A percentile compares a stretch with the other conserved stretches of the same genome.
Evolutionary conservation across 2,113 vertebrate genomes (phyloP).

Genomic region (Tupaia tana): DNA sequence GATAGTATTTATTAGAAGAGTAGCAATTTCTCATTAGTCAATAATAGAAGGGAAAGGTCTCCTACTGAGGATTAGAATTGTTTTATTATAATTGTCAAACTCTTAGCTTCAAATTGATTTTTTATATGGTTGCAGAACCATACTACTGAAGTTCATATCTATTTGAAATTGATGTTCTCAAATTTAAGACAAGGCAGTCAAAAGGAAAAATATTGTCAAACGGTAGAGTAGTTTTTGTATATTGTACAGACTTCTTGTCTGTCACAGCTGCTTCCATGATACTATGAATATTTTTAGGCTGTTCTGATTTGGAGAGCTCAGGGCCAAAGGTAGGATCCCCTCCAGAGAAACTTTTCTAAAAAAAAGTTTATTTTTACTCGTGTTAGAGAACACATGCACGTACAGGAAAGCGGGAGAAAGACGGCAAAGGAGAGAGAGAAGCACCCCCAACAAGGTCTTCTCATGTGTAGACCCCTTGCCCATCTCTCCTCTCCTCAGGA

Average conservation of each 20-base stretch:
- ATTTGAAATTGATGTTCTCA: slow-evolving; percentile 41
- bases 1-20: slow-evolving; percentile 29
- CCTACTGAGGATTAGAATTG: not conserved
- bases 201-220: not conserved
- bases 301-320: too few relatives aligned
- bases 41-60: not conserved
- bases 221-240: not conserved
- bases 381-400: too few relatives aligned
- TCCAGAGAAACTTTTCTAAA: too few relatives aligned
- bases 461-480: too few relatives aligned
- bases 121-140: too few relatives aligned
- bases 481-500: too few relatives aligned
- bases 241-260: not conserved
- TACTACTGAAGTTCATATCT: not conserved
- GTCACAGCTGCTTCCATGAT: not conserved
- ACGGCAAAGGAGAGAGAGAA: too few relatives aligned
- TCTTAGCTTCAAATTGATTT: not conserved
- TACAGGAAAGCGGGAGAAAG: too few relatives aligned
- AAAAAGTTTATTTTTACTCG: too few relatives aligned
- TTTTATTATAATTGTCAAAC: slow-evolving; percentile 36
- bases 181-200: slow-evolving; percentile 1
- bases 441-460: too few relatives aligned
- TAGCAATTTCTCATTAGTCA: slow-evolving; percentile 37
- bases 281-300: too few relatives aligned
- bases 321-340: too few relatives aligned